Base-by-base conservation (phyloP, 2,113 vertebrate species). In the Myxocyprinus asiaticus region DNA sequence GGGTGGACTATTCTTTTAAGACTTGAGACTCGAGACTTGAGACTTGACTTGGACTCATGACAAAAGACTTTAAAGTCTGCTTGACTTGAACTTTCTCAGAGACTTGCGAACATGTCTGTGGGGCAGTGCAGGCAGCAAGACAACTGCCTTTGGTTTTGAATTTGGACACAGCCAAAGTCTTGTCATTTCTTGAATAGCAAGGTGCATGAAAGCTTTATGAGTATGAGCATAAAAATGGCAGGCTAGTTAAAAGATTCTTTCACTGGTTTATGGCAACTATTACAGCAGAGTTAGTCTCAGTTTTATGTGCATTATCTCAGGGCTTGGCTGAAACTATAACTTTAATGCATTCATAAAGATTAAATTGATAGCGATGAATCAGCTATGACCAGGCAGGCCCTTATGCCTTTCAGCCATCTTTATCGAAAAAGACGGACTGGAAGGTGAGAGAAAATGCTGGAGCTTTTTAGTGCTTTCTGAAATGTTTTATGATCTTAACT, bases 271-370 rank as follows among this genome's bases (percentile, higher is more conserved):
- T 87, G 90, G 90, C 88, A 89, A 92, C 91, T 91, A 93, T 93
- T 93, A 93, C 88, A 90, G 83, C 89, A 88, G 90, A 91, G 92
- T 93, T 93, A 93, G 92, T 93, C 87, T 89, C 92, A 83, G 87
- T 92, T 93, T 93, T 93, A 93, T 92, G 90, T 93, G 90, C 91
- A 92, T 93, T 93, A 92, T 93, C 91, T 90, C 90, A 91, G 92
- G 92, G 90, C 90, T 89, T 89, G 90, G 89, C 91, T 89, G 88
- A 89, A 93, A 92, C 90, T 90, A 93, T 93, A 92, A 93, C 90
- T 93, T 93, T 93, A 92, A 93, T 92, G 91, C 89, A 91, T 92
- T 91, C 91, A 93, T 93, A 93, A 93, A 93, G 88, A 88, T 87
- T 88, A 89, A 91, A 92, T 93, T 88, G 88, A 91, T 87, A 91